Conservation (phyloP, 2,888 invertebrate species). For the Mantis religiosa region DNA sequence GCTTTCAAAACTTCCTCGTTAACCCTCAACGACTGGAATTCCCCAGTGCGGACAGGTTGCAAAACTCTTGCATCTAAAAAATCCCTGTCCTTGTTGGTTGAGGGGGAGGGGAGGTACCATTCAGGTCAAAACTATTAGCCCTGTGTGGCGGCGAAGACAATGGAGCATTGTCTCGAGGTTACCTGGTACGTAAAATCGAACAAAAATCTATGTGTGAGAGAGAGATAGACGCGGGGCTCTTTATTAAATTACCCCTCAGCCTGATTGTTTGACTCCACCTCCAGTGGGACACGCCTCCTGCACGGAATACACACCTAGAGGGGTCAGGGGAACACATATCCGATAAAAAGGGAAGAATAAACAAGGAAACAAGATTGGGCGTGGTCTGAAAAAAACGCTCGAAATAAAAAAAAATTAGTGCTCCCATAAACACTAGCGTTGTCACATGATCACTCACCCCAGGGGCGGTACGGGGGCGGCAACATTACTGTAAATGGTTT, state of each 20-base stretch:
- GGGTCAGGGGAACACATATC: neutral
- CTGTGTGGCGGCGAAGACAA: neutral
- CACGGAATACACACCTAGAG: neutral
- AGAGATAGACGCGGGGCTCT: neutral
- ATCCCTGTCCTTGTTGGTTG: neutral
- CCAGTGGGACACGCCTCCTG: neutral
- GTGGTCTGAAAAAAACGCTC: neutral
- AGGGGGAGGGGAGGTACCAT: neutral
- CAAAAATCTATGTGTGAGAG: neutral
- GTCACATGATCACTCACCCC: conserved; percentile 19
- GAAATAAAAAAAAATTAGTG: conserved; percentile 18
- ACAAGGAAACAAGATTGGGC: conserved; percentile 18
- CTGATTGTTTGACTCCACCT: conserved; percentile 16
- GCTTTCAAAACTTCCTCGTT: neutral
- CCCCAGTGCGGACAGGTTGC: neutral
- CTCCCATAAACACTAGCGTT: conserved; percentile 10
- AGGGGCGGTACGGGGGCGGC: neutral
- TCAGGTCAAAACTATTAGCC: neutral
- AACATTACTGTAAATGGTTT: conserved; percentile 15
- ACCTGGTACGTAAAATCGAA: neutral
- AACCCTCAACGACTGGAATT: neutral
- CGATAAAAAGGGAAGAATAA: neutral
- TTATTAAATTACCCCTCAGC: conserved; percentile 21
- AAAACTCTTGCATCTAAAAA: neutral
- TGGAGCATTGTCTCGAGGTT: neutral